Evolutionary conservation across 2,797 vertebrate species (phyloP).

Genomic region (Sebastes trivittatus): DNA sequence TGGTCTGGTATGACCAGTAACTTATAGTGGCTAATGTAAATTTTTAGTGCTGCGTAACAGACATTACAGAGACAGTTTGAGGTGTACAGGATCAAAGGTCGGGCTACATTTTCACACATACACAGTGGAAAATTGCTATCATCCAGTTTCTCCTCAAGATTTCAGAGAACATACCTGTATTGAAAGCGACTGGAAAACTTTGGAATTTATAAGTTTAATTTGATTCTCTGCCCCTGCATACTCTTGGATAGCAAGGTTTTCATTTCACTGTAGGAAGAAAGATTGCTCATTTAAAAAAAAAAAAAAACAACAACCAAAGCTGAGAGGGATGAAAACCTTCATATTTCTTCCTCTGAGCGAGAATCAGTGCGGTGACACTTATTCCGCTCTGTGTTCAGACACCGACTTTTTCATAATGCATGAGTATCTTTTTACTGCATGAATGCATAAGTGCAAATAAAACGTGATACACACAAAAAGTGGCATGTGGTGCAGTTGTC

Average conservation of each 20-base stretch:
- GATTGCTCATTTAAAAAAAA: not conserved
- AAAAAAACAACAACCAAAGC: not conserved
- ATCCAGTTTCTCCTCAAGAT: not conserved
- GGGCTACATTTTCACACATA: not conserved
- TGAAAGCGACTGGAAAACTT: not conserved
- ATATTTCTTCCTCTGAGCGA: not conserved
- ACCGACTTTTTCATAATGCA: not conserved
- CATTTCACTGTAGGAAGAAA: not conserved
- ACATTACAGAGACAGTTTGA: too few relatives aligned
- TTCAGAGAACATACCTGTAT: not conserved
- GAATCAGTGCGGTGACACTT: not conserved
- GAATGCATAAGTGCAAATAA: slow-evolving; percentile 2
- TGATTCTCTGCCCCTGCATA: not conserved
- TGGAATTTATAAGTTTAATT: not conserved
- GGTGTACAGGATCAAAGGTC: too few relatives aligned
- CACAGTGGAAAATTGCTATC: not conserved
- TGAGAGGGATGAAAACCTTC: not conserved
- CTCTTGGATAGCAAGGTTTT: not conserved
- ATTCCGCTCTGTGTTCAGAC: not conserved
- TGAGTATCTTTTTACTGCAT: not conserved
- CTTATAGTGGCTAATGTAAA: too few relatives aligned
- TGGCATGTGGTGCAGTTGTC: not conserved
- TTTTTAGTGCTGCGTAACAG: too few relatives aligned
- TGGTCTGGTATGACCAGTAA: not conserved
- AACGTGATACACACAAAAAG: not conserved